These are phyloP conservation scores for Leptinotarsa peninsularis DNA, from an alignment of 2,888 invertebrate genomes.

Conservation along the genomic window DNA sequence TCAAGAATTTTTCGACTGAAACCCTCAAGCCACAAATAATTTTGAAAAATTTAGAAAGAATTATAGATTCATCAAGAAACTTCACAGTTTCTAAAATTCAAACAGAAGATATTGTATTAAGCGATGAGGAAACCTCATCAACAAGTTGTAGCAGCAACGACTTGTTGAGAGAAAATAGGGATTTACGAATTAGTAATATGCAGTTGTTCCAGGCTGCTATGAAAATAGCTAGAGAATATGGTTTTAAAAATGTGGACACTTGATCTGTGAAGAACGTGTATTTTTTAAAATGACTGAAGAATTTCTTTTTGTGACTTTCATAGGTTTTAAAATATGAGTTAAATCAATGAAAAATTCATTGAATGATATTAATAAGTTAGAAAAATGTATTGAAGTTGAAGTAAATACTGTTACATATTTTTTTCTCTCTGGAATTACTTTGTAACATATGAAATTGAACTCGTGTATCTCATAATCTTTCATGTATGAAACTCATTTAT, in stretches of 20 bases:
- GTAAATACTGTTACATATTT: too few species aligned
- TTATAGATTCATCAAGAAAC: constrained; percentile 70
- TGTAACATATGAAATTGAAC: too few species aligned
- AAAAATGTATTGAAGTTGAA: too few species aligned
- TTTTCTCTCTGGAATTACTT: too few species aligned
- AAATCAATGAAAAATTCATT: too few species aligned
- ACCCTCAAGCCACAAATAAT: constrained; percentile 71
- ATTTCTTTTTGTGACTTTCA: too few species aligned
- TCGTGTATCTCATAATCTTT: too few species aligned
- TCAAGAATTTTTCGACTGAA: constrained; percentile 72
- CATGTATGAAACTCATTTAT: too few species aligned
- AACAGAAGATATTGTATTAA: constrained; percentile 57
- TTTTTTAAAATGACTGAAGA: too few species aligned
- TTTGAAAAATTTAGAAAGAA: constrained; percentile 74
- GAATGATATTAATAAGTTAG: too few species aligned
- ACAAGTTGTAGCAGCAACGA: constrained; percentile 44
- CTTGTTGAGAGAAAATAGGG: constrained; percentile 68
- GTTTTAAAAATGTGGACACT: constrained; percentile 5
- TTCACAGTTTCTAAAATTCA: constrained; percentile 67
- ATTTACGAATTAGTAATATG: constrained; percentile 71
- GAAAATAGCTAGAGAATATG: constrained; percentile 48
- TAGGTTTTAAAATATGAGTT: too few species aligned
- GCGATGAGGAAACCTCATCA: constrained; percentile 52
- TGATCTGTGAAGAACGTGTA: neutral
- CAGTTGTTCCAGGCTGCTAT: constrained; percentile 68